These are phyloP conservation scores for Enteromius radiatus DNA, from an alignment of 2,797 vertebrate genomes.

Conservation along the genomic window DNA sequence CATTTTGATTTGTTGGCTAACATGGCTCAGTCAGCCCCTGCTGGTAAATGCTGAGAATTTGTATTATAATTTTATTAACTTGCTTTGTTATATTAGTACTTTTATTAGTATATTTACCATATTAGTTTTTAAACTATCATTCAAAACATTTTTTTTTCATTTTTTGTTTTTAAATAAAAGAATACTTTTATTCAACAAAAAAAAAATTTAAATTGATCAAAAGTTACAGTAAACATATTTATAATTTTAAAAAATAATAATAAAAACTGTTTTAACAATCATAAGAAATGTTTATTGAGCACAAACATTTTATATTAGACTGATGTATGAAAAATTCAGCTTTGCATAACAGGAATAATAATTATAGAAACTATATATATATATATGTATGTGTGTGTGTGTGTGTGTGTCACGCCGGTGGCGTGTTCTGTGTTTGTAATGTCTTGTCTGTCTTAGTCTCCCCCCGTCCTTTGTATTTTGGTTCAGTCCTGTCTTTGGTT, in stretches of 20 bases:
- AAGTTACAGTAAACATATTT: not conserved
- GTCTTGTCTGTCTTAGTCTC: too few species aligned
- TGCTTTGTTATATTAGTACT: not conserved
- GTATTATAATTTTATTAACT: not conserved
- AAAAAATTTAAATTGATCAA: not conserved
- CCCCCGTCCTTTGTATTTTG: too few species aligned
- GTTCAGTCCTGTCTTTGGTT: too few species aligned
- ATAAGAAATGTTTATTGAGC: not conserved
- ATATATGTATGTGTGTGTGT: too few species aligned
- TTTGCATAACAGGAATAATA: not conserved
- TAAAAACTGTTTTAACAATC: not conserved
- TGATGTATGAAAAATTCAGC: not conserved
- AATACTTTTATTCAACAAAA: not conserved
- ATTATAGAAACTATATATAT: not conserved
- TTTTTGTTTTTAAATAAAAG: not conserved
- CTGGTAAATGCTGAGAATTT: not conserved
- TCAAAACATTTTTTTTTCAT: not conserved
- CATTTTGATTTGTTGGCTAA: not conserved
- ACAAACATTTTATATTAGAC: not conserved
- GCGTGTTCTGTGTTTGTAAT: too few species aligned
- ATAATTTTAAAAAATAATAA: not conserved
- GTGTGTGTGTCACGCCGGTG: too few species aligned
- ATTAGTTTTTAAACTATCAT: not conserved
- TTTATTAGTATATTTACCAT: not conserved
- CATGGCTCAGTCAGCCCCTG: not conserved